Evolutionary conservation across 1,140 invertebrate genomes (phyloP).

Genomic region (Drosophila burlai): DNA sequence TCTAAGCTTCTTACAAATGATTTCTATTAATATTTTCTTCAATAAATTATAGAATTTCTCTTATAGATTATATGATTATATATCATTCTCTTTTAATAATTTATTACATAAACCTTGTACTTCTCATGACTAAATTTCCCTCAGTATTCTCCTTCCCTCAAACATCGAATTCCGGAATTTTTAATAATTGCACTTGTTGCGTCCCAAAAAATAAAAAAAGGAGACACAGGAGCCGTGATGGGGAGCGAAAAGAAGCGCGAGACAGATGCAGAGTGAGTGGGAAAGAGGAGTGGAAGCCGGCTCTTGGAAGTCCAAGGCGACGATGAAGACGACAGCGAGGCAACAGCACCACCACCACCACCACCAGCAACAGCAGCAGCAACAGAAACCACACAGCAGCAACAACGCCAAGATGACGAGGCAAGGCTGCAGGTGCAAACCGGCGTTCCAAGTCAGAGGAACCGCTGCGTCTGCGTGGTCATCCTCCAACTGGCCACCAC

Average conservation of each 20-base stretch:
- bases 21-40: no score
- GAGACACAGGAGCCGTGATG: constrained; percentile 6
- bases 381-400: constrained; percentile 40
- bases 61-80: no score
- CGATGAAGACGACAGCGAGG: constrained; percentile 78
- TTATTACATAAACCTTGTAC: background rate
- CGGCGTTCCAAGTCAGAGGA: constrained; percentile 38
- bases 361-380: constrained; percentile 31
- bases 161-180: constrained; percentile 73
- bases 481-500: constrained; percentile 42
- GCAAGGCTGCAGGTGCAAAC: constrained; percentile 81
- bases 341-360: constrained; percentile 34
- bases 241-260: constrained; percentile 22
- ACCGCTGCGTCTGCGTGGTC: constrained; percentile 79
- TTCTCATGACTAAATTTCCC: background rate
- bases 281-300: constrained; percentile 57
- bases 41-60: no score
- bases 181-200: constrained; percentile 84
- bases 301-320: constrained; percentile 64
- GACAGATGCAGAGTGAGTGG: constrained; percentile 51
- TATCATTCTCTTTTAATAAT: no score
- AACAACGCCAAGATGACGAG: constrained; percentile 70
- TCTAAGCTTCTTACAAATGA: no score
- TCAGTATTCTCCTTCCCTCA: constrained; percentile 20
- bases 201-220: constrained; percentile 66